Evolutionary conservation across 2,888 invertebrate species (phyloP).

Genomic region (Leuctra nigra): DNA sequence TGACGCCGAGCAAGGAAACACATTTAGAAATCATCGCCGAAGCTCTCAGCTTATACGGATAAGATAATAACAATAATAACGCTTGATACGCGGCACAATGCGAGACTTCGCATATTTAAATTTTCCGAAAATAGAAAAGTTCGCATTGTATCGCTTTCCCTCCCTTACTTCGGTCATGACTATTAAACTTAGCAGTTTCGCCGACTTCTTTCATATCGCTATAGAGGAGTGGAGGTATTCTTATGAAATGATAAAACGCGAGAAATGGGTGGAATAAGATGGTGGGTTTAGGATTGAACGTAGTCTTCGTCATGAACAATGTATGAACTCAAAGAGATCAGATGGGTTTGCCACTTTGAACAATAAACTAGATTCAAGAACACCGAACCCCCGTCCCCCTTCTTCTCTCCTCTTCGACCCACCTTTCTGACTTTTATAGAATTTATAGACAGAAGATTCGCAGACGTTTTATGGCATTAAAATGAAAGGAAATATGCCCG

Average conservation of each 20-base stretch:
- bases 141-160: not conserved
- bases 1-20: not conserved
- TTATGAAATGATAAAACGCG: slow-evolving; percentile 25
- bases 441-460: slow-evolving; percentile 12
- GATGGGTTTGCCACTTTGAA: slow-evolving; percentile 24
- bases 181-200: slow-evolving; percentile 24
- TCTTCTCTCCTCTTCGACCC: not conserved
- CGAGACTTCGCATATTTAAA: slow-evolving; percentile 2
- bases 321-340: slow-evolving; percentile 25
- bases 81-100: not conserved
- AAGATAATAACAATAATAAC: slow-evolving; percentile 10
- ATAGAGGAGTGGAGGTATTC: slow-evolving; percentile 2
- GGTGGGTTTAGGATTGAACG: not conserved
- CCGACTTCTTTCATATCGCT: slow-evolving; percentile 22
- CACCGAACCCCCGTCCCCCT: too few species aligned
- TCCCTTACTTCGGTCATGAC: slow-evolving; percentile 23
- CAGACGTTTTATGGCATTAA: slow-evolving; percentile 15
- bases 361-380: slow-evolving; percentile 18
- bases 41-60: not conserved
- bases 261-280: not conserved
- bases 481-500: slow-evolving; percentile 11
- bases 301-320: slow-evolving; percentile 26
- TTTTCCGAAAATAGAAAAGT: slow-evolving; percentile 9
- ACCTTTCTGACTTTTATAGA: slow-evolving; percentile 11
- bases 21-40: not conserved